These are phyloP conservation scores for Pelodytes ibericus DNA, from an alignment of 2,797 vertebrate species.

Conservation along the genomic window DNA sequence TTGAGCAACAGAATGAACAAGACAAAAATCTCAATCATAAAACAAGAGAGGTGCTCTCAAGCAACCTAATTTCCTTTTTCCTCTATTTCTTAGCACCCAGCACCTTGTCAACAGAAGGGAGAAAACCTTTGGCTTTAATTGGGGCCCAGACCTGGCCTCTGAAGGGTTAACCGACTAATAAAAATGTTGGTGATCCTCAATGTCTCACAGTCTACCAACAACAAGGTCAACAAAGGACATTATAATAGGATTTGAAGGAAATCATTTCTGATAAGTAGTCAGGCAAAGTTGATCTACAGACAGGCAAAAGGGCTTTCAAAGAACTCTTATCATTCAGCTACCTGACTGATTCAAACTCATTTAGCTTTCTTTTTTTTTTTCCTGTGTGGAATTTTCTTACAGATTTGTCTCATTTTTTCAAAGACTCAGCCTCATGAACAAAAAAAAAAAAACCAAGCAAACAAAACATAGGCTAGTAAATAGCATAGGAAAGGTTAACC, in stretches of 20 bases:
- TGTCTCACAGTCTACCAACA: slow-evolving; percentile 32
- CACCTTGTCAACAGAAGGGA: not conserved
- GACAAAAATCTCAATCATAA: slow-evolving; percentile 35
- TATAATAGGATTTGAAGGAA: slow-evolving; percentile 51
- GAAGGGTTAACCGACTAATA: slow-evolving; percentile 20
- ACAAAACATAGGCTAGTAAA: slow-evolving; percentile 13
- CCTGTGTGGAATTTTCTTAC: slow-evolving; percentile 18
- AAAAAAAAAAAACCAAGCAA: too few relatives aligned
- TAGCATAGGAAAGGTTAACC: slow-evolving; percentile 3
- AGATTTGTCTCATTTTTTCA: slow-evolving; percentile 24
- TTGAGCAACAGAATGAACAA: slow-evolving; percentile 28
- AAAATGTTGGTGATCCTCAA: slow-evolving; percentile 17
- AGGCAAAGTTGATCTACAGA: slow-evolving; percentile 41
- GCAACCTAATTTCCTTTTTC: slow-evolving; percentile 11
- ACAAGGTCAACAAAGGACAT: slow-evolving; percentile 50
- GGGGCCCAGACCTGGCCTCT: not conserved
- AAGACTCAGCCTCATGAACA: not conserved
- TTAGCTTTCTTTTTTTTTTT: too few relatives aligned
- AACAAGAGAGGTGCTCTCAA: slow-evolving; percentile 12
- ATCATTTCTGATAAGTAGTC: slow-evolving; percentile 50
- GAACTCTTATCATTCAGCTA: slow-evolving; percentile 41
- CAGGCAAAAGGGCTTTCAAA: slow-evolving; percentile 34
- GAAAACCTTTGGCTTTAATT: not conserved
- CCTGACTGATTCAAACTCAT: slow-evolving; percentile 30
- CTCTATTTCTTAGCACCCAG: not conserved